A percentile compares a stretch with the other conserved stretches of the same genome.
Evolutionary conservation across 2,797 vertebrate genomes (phyloP).

Genomic region (Aeoliscus strigatus): DNA sequence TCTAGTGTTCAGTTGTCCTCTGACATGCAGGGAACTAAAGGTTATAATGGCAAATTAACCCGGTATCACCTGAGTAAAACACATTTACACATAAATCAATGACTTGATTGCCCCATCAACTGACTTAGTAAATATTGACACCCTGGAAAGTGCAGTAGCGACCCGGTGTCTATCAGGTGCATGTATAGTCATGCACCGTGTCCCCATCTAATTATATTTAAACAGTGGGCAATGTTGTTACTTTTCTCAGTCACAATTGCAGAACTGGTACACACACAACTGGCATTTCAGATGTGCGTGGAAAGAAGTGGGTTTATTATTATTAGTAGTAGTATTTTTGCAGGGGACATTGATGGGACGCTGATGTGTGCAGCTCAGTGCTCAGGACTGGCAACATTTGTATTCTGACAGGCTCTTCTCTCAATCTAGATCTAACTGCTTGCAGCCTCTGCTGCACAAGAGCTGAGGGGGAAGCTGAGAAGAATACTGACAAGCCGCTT

Average conservation of each 20-base stretch:
- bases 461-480: conserved; percentile 69
- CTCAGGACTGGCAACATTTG: conserved; percentile 57
- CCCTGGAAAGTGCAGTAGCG: conserved; percentile 9
- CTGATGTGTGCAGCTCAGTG: conserved; percentile 22
- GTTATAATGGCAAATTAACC: conserved; percentile 70
- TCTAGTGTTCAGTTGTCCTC: conserved; percentile 37
- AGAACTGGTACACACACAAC: too few relatives aligned
- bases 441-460: conserved; percentile 70
- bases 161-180: too few relatives aligned
- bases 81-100: conserved; percentile 67
- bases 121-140: conserved; percentile 52
- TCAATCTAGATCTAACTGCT: conserved; percentile 73
- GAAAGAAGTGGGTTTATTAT: conserved; percentile 34
- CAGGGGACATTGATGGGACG: conserved; percentile 33
- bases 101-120: conserved; percentile 44
- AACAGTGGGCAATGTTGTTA: too few relatives aligned
- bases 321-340: too few relatives aligned
- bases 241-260: too few relatives aligned
- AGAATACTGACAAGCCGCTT: conserved; percentile 69
- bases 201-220: conserved; percentile 16
- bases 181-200: conserved; percentile 20
- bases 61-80: conserved; percentile 39
- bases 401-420: conserved; percentile 68
- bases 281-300: too few relatives aligned
- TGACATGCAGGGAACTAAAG: conserved; percentile 45